Evolutionary conservation across 1,140 invertebrate species (phyloP), one percentile per base, ranked within the genome.

Genomic region (Drosophila murphyi): DNA sequence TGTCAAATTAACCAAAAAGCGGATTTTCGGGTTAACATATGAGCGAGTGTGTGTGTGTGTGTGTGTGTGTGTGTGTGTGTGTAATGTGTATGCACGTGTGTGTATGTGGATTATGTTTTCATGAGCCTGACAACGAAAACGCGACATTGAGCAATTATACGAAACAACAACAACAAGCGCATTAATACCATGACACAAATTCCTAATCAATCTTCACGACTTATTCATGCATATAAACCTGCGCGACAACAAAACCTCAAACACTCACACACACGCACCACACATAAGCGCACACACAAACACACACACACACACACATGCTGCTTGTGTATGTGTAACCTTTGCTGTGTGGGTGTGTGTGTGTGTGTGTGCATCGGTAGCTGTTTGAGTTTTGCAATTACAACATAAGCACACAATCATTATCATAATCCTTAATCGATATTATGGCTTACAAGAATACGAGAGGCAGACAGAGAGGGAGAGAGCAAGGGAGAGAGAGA

Each of bases 371-470:
- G 64, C 60, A 59, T 73, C 61, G 62, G 45, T 76, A 52, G 61
- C 61, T 78, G 76, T 81, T 81, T 79, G 78, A 79, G 76, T 79
- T 81, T 78, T 79, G 78, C 81, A 85, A 83, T 87, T 87, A 83
- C 78, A 79, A 75, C 81, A 79, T 87, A 87, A 87, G 81, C 81
- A 81, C 78, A 85, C 81, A 87, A 83, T 83, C 83, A 87, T 87
- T 87, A 81, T 87, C 81, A 87, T 87, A 87, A 87, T 87, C 83
- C 83, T 83, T 85, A 87, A 87, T 87, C 83, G 83, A 87, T 87
- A 83, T 83, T 85, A 81, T 81, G 80, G 78, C 83, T 83, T 81
- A 77, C 73, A 73, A 80, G 75, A 67, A 64, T 63, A 68, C 35
- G 31, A 69, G 43, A n/a, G 45, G 48, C 39, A 48, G 31, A n/a